Base-by-base conservation (phyloP, 2,797 vertebrate species). In the Sebastes cheni region DNA sequence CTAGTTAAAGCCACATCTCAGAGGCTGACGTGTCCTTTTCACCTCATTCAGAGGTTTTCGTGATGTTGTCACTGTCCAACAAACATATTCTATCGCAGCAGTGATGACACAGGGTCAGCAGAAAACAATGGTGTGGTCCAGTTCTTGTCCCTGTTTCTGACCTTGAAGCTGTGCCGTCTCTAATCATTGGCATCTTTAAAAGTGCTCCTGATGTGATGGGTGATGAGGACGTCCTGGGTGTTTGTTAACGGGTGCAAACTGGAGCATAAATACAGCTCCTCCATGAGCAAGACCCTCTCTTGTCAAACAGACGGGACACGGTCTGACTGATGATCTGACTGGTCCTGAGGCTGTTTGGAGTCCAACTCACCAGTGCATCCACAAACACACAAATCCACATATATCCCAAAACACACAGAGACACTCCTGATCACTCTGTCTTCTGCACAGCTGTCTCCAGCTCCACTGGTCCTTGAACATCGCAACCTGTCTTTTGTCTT, bases 221-320 rank as follows among this genome's bases (percentile, higher is more conserved):
- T 77, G 86, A 83, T 67, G 75, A 86, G 76, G 72, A 18, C 64
- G 4, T 83, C 82, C 64, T 75, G 79, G 70, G 77, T 75, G 60
- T 72, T 84, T 65, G 65, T 88, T 90, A 91, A 91, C 83, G 81
- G 78, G 56, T 72, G 68, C 82, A 82, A 88, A 81, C 79, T 67
- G 65, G 61, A 88, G 87, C 20, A 13, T 30, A 76, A 85, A 75
- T 13, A 72, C 75, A 70, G 77, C 72, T 77, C 56, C 66, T 83
- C 77, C 71, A 67, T 74, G 83, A 91, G 72, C 74, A 71, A 85
- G 85, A 87, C 64, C 39, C 72, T 82, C 52, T 77, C 77, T 81
- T 92, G 86, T 92, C 86, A 92, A 77, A 82, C 73, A 89, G 87
- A 92, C 58, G 34, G 71, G 84, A 90, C 83, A 56, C 67, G 58